These are phyloP conservation scores for Semotilus atromaculatus DNA, from an alignment of 2,797 vertebrate species.

Conservation along the genomic window DNA sequence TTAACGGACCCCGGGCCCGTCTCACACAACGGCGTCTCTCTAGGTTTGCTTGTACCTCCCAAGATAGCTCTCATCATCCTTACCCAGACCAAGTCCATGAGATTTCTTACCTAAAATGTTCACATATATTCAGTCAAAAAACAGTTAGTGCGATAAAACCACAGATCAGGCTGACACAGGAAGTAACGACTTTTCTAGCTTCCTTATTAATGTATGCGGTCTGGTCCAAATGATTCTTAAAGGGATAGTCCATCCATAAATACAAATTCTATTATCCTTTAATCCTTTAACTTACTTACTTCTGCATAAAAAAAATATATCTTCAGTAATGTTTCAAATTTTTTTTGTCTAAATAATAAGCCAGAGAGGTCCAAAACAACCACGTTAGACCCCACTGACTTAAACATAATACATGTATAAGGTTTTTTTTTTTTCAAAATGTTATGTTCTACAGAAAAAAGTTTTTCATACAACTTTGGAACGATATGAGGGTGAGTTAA, in stretches of 20 bases:
- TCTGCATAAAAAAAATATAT: neutral
- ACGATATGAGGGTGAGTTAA: neutral
- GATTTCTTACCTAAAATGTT: slow-evolving; percentile 3
- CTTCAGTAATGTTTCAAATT: neutral
- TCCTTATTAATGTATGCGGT: slow-evolving; percentile 30
- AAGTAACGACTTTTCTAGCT: slow-evolving; percentile 30
- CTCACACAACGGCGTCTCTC: slow-evolving; percentile 4
- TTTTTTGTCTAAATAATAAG: neutral
- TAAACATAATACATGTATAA: too few species aligned
- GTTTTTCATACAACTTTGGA: neutral
- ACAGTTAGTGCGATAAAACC: slow-evolving; percentile 29
- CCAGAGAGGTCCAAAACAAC: neutral
- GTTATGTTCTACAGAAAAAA: neutral
- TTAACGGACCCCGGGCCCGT: slow-evolving; percentile 58
- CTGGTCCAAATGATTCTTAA: slow-evolving; percentile 18
- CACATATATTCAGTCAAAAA: slow-evolving; percentile 4
- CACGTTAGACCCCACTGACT: neutral
- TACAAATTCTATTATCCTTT: neutral
- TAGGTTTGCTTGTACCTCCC: neutral
- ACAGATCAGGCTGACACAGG: slow-evolving; percentile 38
- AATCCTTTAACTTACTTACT: neutral
- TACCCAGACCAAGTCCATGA: neutral
- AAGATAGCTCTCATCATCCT: slow-evolving; percentile 4
- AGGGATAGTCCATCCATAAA: neutral
- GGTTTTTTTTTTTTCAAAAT: neutral